Percentiles rank a stretch among this genome's conserved stretches.
Evolutionary conservation across 2,113 vertebrate species (phyloP).

Genomic region (Malurus melanocephalus): DNA sequence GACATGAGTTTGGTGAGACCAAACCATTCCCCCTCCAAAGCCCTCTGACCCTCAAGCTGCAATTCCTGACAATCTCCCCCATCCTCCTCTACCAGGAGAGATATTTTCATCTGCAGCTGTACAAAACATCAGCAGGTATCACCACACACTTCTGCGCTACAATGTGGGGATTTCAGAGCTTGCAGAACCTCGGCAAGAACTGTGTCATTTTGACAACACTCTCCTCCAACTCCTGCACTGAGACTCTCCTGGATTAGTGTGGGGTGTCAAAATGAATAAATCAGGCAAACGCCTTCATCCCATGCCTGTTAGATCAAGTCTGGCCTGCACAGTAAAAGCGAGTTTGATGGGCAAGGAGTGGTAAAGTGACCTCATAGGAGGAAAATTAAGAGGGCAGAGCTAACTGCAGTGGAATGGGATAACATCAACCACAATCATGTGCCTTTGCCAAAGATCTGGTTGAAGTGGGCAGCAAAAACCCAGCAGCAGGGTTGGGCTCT

Average conservation of each 20-base stretch:
- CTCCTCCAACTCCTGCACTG: not conserved
- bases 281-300: not conserved
- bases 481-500: not conserved
- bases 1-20: not conserved
- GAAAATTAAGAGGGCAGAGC: not conserved
- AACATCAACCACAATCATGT: not conserved
- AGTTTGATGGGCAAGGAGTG: not conserved
- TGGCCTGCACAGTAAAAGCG: not conserved
- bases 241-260: not conserved
- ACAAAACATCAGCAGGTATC: not conserved
- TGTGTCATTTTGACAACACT: rapidly evolving
- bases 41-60: not conserved
- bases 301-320: not conserved
- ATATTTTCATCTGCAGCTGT: not conserved
- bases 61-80: not conserved
- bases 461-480: not conserved
- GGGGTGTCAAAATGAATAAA: not conserved
- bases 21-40: not conserved
- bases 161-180: not conserved
- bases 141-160: rapidly evolving
- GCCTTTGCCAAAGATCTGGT: not conserved
- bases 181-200: not conserved
- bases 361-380: not conserved
- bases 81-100: not conserved
- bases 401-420: not conserved